These are phyloP conservation scores for Halictus ligatus DNA, from an alignment of 2,888 invertebrate genomes.

Conservation along the genomic window DNA sequence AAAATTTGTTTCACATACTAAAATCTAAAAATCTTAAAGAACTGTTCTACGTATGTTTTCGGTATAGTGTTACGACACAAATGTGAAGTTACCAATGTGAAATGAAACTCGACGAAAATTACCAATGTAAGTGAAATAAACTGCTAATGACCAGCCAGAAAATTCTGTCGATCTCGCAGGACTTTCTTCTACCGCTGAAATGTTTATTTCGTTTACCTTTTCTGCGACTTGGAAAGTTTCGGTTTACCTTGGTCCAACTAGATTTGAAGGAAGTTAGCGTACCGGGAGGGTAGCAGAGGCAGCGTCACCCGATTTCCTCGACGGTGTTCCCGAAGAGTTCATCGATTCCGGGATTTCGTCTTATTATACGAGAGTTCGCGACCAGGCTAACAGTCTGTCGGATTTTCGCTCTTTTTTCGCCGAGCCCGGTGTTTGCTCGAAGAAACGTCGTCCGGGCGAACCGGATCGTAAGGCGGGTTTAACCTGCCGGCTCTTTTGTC, in stretches of 20 bases:
- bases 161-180: neutral
- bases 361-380: constrained; percentile 40
- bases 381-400: constrained; percentile 29
- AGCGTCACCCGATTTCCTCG: neutral
- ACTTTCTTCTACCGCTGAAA: neutral
- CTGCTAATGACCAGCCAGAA: neutral
- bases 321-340: constrained; percentile 16
- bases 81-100: neutral
- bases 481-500: constrained; percentile 53
- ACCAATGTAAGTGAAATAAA: neutral
- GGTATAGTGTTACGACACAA: neutral
- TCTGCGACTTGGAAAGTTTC: neutral
- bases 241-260: neutral
- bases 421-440: constrained; percentile 57
- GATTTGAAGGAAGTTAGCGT: neutral
- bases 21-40: neutral
- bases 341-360: constrained; percentile 47
- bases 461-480: constrained; percentile 54
- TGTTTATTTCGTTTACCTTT: constrained; percentile 1
- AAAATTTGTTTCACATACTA: neutral
- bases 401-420: constrained; percentile 54
- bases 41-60: neutral
- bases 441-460: constrained; percentile 55
- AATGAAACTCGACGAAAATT: neutral
- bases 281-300: neutral